phyloP scores from a whole-genome alignment of 2,797 vertebrate species.

The Pangasius djambal region DNA sequence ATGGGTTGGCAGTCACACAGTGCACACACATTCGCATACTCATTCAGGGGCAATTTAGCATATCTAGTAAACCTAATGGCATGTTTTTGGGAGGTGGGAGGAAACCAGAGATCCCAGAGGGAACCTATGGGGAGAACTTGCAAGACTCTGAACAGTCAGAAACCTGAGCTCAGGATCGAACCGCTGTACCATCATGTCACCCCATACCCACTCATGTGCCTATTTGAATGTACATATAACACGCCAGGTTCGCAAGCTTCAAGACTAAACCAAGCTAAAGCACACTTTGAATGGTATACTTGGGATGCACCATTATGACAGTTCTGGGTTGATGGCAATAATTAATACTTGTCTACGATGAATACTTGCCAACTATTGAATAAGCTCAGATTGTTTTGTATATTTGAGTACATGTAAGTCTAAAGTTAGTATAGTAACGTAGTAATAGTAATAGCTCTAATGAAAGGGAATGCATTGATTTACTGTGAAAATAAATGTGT shows the following conservation, averaged over 20 bases:
- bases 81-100: neutral
- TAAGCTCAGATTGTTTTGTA: neutral
- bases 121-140: neutral
- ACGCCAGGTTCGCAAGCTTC: neutral
- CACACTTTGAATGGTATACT: neutral
- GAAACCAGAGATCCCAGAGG: neutral
- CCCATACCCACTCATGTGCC: conserved; percentile 45
- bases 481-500: conserved; percentile 10
- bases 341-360: neutral
- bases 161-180: neutral
- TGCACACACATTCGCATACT: neutral
- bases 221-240: conserved; percentile 35
- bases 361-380: neutral
- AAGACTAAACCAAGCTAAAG: neutral
- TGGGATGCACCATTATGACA: neutral
- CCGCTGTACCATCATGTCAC: neutral
- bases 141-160: neutral
- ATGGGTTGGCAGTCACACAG: too few relatives aligned
- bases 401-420: neutral
- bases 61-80: neutral
- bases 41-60: neutral
- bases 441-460: neutral
- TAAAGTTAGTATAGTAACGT: neutral
- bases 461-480: neutral
- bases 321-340: neutral